Evolutionary conservation across 2,888 invertebrate genomes (phyloP).

Genomic region (Andrena hattorfiana): DNA sequence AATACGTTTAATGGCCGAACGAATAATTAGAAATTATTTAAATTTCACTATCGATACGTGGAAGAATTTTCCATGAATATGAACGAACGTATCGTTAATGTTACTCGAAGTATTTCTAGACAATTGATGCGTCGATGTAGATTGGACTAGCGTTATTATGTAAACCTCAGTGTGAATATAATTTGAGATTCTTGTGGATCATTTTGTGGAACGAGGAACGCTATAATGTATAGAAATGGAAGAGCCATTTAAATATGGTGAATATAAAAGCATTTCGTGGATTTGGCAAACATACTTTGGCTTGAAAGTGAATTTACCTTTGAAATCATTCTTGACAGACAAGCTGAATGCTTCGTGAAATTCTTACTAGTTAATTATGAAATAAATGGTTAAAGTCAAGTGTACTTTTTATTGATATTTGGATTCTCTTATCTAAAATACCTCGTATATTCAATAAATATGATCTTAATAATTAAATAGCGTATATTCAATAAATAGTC

Average conservation of each 20-base stretch:
- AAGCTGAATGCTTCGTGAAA: conserved; percentile 1
- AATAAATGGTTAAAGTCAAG: conserved; percentile 2
- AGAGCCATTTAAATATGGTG: conserved; percentile 8
- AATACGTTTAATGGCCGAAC: neutral
- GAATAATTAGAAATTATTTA: neutral
- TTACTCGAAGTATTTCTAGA: conserved; percentile 23
- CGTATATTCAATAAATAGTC: neutral
- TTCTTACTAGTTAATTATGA: neutral
- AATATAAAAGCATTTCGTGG: neutral
- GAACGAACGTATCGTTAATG: conserved; percentile 14
- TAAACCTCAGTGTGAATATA: conserved; percentile 1
- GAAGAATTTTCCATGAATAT: neutral
- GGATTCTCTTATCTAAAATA: conserved; percentile 11
- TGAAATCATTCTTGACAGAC: neutral
- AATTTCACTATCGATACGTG: neutral
- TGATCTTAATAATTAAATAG: neutral
- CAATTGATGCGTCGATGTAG: conserved; percentile 30
- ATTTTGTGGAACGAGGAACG: conserved; percentile 50
- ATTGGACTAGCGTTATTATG: conserved; percentile 5
- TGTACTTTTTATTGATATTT: conserved; percentile 5
- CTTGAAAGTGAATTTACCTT: neutral
- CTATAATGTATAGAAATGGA: conserved; percentile 15
- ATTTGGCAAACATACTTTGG: conserved; percentile 1
- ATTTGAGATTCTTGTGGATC: conserved; percentile 42
- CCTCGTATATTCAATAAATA: conserved; percentile 12